phyloP scores from a whole-genome alignment of 2,888 invertebrate genomes.

The Amphipoea lucens region DNA sequence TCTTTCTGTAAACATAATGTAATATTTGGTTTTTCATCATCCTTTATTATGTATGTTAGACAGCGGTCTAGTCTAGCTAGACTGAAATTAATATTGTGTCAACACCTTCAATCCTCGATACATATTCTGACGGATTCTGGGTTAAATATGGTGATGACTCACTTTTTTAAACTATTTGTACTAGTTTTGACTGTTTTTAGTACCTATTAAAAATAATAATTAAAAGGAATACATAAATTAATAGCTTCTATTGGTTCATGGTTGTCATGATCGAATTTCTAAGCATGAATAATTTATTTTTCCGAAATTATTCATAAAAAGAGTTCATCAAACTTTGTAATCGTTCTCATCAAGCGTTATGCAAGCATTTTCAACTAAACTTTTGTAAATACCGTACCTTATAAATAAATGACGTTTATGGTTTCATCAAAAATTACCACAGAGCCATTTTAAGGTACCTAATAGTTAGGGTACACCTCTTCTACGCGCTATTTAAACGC shows the following conservation, averaged over 20 bases:
- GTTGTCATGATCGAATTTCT: neutral
- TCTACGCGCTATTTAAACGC: neutral
- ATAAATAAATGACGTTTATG: neutral
- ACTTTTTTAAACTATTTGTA: neutral
- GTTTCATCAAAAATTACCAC: neutral
- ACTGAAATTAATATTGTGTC: conserved; percentile 14
- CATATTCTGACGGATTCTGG: neutral
- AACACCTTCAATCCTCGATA: neutral
- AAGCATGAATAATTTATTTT: neutral
- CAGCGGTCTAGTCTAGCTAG: conserved; percentile 28
- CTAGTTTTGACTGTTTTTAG: neutral
- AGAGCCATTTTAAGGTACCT: neutral
- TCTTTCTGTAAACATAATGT: neutral
- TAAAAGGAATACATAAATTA: neutral
- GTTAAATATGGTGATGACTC: neutral
- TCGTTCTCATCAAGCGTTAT: conserved; percentile 1
- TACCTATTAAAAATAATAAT: no score
- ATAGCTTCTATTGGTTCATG: neutral
- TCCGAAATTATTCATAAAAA: neutral
- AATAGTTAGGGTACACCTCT: neutral
- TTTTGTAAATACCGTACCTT: conserved; percentile 11
- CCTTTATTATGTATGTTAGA: conserved; percentile 24
- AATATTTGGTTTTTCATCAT: conserved; percentile 3
- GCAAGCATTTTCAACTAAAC: conserved; percentile 7
- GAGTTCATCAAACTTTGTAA: conserved; percentile 1